These are phyloP conservation scores for Pelobates fuscus DNA, from an alignment of 2,113 vertebrate genomes.

Conservation along the genomic window DNA sequence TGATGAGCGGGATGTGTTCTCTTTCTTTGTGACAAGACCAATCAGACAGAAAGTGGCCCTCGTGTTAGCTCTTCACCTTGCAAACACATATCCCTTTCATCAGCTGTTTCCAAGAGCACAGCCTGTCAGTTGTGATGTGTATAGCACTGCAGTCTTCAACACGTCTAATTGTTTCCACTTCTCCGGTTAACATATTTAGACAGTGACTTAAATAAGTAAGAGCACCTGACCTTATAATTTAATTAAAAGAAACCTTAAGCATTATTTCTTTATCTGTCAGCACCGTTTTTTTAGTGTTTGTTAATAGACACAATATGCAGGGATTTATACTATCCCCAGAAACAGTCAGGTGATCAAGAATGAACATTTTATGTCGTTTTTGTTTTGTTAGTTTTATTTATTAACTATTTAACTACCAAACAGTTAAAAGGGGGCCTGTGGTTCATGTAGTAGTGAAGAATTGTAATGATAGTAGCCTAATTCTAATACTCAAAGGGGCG, in stretches of 20 bases:
- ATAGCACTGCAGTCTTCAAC: neutral
- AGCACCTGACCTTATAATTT: neutral
- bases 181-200: neutral
- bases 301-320: too few species aligned
- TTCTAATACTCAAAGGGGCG: too few species aligned
- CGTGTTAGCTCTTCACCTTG: neutral
- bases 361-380: too few species aligned
- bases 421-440: too few species aligned
- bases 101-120: slow-evolving; percentile 1
- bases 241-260: neutral
- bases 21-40: slow-evolving; percentile 1
- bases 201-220: neutral
- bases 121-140: neutral
- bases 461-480: too few species aligned
- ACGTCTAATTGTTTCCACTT: slow-evolving; percentile 1
- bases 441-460: too few species aligned
- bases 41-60: neutral
- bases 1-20: neutral
- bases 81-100: neutral
- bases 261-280: neutral
- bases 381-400: too few species aligned
- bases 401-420: too few species aligned
- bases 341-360: too few species aligned
- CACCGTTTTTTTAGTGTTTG: too few species aligned
- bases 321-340: too few species aligned